Conservation (phyloP, 2,113 vertebrate genomes). For the Ophthalmolycus amberensis region DNA sequence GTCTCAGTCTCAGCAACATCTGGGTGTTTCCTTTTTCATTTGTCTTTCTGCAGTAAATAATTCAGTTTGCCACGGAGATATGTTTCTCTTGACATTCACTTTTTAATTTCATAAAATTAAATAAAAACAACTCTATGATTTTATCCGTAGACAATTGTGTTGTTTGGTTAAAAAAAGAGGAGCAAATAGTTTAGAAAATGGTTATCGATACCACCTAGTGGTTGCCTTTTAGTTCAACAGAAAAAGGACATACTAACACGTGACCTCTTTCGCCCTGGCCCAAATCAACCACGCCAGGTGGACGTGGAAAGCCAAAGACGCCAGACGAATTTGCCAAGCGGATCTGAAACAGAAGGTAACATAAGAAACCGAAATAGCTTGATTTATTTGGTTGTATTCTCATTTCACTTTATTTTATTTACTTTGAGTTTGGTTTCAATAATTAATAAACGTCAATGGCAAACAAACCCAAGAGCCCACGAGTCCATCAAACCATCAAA, state of each 20-base stretch:
- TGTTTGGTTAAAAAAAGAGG: not conserved
- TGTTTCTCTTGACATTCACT: not conserved
- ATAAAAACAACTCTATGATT: not conserved
- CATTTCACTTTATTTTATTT: not conserved
- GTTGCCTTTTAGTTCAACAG: not conserved
- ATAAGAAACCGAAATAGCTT: not conserved
- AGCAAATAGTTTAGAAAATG: not conserved
- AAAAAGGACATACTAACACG: not conserved
- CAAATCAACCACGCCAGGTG: not conserved
- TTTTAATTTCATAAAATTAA: not conserved
- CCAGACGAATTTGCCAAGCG: not conserved
- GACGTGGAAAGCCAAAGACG: not conserved
- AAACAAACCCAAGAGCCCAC: not conserved
- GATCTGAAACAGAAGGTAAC: not conserved
- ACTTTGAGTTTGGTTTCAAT: not conserved
- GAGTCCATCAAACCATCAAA: not conserved
- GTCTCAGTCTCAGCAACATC: conserved; percentile 5
- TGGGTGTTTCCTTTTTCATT: not conserved
- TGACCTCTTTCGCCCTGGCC: not conserved
- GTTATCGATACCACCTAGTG: conserved; percentile 1
- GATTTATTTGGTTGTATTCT: not conserved
- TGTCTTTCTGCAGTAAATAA: not conserved
- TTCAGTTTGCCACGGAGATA: not conserved
- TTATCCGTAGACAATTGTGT: not conserved
- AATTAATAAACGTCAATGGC: not conserved